Conservation (phyloP, 2,113 vertebrate genomes). For the Chaetorhynchus papuensis region DNA sequence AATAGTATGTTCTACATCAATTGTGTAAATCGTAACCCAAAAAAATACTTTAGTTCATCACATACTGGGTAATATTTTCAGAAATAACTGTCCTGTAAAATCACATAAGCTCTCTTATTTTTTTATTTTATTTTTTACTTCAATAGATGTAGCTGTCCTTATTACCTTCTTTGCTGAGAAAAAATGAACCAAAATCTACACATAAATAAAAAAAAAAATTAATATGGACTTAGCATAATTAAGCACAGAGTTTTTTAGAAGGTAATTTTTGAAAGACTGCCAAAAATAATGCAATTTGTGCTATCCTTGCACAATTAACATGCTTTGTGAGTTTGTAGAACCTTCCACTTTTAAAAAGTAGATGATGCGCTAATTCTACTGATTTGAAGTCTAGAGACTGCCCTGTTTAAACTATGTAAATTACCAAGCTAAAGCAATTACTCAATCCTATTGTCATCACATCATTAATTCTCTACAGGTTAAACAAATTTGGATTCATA, state of each 20-base stretch:
- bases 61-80: background rate
- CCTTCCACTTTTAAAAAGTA: background rate
- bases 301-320: background rate
- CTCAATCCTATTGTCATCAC: conserved; percentile 32
- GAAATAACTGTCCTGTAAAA: background rate
- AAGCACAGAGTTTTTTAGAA: background rate
- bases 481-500: conserved; percentile 53
- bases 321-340: background rate
- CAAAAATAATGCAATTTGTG: background rate
- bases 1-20: background rate
- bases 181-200: background rate
- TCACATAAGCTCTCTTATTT: rapidly evolving
- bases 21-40: background rate
- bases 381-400: conserved; percentile 20
- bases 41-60: background rate
- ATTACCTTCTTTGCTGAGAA: background rate
- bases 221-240: background rate
- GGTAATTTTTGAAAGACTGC: background rate
- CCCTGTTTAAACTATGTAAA: conserved; percentile 38
- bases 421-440: conserved; percentile 43
- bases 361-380: background rate
- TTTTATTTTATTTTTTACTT: background rate
- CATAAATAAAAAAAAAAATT: background rate
- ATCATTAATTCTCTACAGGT: conserved; percentile 59
- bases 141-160: background rate